Base-by-base conservation (phyloP, 1,140 invertebrate species). In the Cyclina sinensis region DNA sequence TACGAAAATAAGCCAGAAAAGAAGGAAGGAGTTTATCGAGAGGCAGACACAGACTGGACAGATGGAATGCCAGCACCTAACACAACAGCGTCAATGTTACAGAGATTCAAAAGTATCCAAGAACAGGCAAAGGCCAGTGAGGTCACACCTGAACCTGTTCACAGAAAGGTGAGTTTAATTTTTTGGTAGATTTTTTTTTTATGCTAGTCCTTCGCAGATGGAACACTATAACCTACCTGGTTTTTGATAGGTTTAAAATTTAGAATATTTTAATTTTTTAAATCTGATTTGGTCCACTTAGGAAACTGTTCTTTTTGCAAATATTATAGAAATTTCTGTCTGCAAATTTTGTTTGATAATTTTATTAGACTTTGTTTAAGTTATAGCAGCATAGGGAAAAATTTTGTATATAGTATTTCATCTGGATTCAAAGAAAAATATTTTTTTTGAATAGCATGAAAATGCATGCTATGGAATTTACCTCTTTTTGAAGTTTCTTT, bases 71-170 rank as follows among this genome's bases (percentile, higher is more conserved):
- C 94, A 21, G 91, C 91, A 37, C 89, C 90, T 35, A 91, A 93
- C 54, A 92, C 92, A n/a, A 93, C 94, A 68, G 92, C 92, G 59
- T 92, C 91, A 30, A 90, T 95, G 90, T 78, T 95, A 27, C 89
- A 91, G 14, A 93, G 92, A 70, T 95, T 95, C 90, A 90, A 92
- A 54, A 48, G 86, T 37, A 93, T 95, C 37, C 94, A 95, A 86
- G 84, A 89, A 14, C 83, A 94, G 65, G 94, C 93, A 30, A 91
- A 92, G 43, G 91, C 92, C 70, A 78, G 90, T 35, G 89, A 92
- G 80, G 85, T 90, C 51, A 86, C 84, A 18, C 92, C 93, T 37
- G 90, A 88, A 62, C 93, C 93, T 18, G 54, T 92, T 48, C 89
- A 90, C 65, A 91, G 88, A 83, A 94, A 93, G 93, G 94, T 94